Evolutionary conservation across 2,888 invertebrate genomes (phyloP), one percentile per base, ranked within the genome.

Genomic region (Malthinus seriepunctatus): DNA sequence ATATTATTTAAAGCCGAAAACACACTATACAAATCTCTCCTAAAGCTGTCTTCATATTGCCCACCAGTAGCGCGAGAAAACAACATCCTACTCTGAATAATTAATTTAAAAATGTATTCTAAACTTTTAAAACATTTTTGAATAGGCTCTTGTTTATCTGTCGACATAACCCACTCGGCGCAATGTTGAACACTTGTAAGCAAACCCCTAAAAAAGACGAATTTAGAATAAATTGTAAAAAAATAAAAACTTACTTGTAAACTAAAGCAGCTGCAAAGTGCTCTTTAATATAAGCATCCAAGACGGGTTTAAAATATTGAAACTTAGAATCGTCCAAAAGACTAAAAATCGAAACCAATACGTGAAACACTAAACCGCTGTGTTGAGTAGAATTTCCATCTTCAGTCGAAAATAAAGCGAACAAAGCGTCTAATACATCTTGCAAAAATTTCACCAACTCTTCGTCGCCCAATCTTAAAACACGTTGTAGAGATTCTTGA

Each of bases 241-340:
- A 39, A 31, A 31, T 12, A n/a, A 10, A 44, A 11, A 1, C 86
- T 80, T 79, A 91, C 91, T 94, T 95, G 80, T 96, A 95, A 11
- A 96, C 96, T 9, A 97, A 82, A 0, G 96, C 94, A 1, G 95
- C 95, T 0, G 96, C 94, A 80, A 97, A 97, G 77, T 95, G 95
- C 66, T 93, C 91, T 67, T 91, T 90, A 51, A 97, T 95, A 73
- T 97, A 97, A 1, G 93, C 93, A 72, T 97, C 95, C 78, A 97
- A 87, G 0, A 97, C 95, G 0, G 95, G 94, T 67, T 92, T 89
- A 78, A 97, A 97, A 74, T 96, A 95, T 74, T 95, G 93, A 78
- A 95, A 97, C 70, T 95, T 91, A 53, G 87, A 89, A 72, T 95
- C 93, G 70, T 95, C 93, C 58, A 97, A 81, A 12, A 95, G 80